Evolutionary conservation across 2,113 vertebrate species (phyloP).

Genomic region (Chionomys nivalis): DNA sequence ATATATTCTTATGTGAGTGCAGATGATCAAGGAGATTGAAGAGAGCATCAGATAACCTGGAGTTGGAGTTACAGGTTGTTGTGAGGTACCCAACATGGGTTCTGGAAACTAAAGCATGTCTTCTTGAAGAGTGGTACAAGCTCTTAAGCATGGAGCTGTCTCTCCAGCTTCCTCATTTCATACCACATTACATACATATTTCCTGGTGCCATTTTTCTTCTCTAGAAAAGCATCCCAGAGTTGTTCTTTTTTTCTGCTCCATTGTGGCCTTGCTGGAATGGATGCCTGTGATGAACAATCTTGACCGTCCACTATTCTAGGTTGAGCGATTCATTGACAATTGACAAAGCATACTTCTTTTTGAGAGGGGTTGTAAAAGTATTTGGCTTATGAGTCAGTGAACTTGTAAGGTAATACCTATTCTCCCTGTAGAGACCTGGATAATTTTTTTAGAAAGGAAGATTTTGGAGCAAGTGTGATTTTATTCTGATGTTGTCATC

Average conservation of each 20-base stretch:
- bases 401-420: not conserved
- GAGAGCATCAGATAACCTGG: not conserved
- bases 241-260: not conserved
- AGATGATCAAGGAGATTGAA: not conserved
- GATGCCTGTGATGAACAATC: too few relatives aligned
- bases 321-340: not conserved
- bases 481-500: not conserved
- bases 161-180: not conserved
- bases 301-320: not conserved
- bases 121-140: not conserved
- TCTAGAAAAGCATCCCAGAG: not conserved
- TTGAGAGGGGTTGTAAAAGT: not conserved
- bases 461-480: not conserved
- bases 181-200: not conserved
- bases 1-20: not conserved
- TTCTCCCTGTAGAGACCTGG: too few relatives aligned
- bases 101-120: not conserved
- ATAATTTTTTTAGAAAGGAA: too few relatives aligned
- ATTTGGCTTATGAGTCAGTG: not conserved
- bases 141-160: not conserved
- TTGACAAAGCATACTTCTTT: not conserved
- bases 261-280: not conserved
- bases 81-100: not conserved
- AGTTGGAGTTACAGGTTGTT: not conserved
- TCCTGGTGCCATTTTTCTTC: not conserved